Conservation (phyloP, 2,113 vertebrate genomes). For the Zosterops pallidus region DNA sequence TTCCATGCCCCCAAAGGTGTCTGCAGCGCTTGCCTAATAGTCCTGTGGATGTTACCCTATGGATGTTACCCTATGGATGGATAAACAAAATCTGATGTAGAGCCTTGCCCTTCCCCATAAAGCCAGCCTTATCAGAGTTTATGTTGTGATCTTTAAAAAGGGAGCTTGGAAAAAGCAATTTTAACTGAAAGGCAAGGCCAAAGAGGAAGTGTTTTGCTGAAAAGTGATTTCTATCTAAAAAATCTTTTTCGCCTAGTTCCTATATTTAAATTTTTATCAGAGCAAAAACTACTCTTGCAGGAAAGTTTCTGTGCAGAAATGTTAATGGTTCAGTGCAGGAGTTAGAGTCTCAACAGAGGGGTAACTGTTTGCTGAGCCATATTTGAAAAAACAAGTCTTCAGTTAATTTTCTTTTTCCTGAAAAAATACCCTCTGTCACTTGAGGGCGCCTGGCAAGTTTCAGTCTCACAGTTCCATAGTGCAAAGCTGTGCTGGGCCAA, state of each 20-base stretch:
- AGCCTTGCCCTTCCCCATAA: not conserved
- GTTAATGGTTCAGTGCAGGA: not conserved
- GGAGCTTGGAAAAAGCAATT: not conserved
- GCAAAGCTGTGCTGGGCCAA: not conserved
- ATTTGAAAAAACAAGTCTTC: not conserved
- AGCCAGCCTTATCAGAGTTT: not conserved
- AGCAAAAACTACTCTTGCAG: not conserved
- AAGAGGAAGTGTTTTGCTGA: not conserved
- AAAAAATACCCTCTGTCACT: not conserved
- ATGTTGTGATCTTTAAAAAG: not conserved
- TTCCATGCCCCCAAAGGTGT: rapidly evolving
- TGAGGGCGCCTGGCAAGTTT: not conserved
- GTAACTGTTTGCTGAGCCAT: not conserved
- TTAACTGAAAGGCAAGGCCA: not conserved
- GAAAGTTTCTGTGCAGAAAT: not conserved
- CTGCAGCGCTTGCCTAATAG: not conserved
- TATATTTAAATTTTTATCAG: not conserved
- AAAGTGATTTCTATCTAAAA: not conserved
- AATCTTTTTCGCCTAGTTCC: not conserved
- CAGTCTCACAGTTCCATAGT: rapidly evolving
- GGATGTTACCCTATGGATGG: not conserved
- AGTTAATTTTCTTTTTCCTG: not conserved
- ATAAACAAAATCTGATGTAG: not conserved
- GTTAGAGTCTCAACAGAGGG: not conserved
- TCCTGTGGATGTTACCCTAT: not conserved